Percentiles rank a stretch among this genome's conserved stretches.
phyloP scores from a whole-genome alignment of 2,113 vertebrate genomes.

The Peucedramus taeniatus region DNA sequence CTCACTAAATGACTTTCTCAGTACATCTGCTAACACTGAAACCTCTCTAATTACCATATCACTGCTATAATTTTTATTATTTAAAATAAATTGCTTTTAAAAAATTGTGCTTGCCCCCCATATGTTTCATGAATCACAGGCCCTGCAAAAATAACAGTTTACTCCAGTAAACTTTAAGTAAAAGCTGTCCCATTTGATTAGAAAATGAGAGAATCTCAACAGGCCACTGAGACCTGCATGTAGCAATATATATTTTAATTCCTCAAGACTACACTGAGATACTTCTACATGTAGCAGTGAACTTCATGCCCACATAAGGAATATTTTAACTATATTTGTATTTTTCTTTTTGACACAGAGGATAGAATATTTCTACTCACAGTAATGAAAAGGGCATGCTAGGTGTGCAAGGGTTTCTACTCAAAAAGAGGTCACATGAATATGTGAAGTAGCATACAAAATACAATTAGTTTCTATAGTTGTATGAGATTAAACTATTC shows the following conservation, averaged over 20 bases:
- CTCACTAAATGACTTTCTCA: background rate
- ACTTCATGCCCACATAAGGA: background rate
- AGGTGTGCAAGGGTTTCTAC: background rate
- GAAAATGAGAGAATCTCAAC: background rate
- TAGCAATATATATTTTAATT: background rate
- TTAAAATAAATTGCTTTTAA: background rate
- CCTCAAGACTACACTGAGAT: background rate
- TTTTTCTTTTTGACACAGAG: background rate
- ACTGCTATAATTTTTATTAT: background rate
- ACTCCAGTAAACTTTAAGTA: background rate
- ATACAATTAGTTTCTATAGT: background rate
- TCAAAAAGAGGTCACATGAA: background rate
- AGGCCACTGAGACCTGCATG: background rate
- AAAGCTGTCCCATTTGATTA: background rate
- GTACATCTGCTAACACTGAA: slow-evolving; percentile 6
- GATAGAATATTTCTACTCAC: background rate
- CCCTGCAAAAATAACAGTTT: background rate
- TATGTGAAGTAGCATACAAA: background rate
- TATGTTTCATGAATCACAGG: background rate
- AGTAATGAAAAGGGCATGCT: background rate
- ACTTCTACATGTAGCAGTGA: background rate
- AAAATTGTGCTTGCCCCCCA: background rate
- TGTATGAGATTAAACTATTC: background rate
- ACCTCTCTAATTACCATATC: background rate
- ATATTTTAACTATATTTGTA: background rate